These are phyloP conservation scores for Acropternis orthonyx DNA, from an alignment of 2,797 vertebrate species.

Conservation along the genomic window DNA sequence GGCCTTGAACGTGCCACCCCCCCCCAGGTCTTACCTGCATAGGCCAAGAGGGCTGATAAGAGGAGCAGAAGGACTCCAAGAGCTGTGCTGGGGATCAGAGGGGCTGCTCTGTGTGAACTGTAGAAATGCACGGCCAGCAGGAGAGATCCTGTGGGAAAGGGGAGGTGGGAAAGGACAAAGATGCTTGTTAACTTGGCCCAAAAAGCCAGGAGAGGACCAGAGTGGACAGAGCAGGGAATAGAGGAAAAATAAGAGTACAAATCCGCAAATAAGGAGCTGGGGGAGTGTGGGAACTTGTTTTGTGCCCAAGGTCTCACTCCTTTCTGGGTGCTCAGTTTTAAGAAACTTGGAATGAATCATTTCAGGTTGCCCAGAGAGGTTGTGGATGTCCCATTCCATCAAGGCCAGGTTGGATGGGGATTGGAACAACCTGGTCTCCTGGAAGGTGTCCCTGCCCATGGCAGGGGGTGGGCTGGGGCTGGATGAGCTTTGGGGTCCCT, in stretches of 20 bases:
- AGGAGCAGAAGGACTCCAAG: slow-evolving; percentile 83
- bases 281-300: background rate
- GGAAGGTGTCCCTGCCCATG: background rate
- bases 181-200: background rate
- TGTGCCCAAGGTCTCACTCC: background rate
- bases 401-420: background rate
- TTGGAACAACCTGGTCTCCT: background rate
- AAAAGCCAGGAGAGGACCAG: background rate
- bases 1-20: background rate
- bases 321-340: background rate
- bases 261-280: background rate
- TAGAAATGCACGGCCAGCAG: slow-evolving; percentile 83
- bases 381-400: background rate
- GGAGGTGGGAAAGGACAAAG: background rate
- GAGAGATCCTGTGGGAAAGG: slow-evolving; percentile 77
- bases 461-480: background rate
- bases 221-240: background rate
- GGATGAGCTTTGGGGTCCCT: background rate
- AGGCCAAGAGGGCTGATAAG: slow-evolving; percentile 76
- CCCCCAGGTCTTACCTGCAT: slow-evolving; percentile 76
- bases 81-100: slow-evolving; percentile 78
- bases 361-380: background rate
- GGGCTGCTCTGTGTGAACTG: slow-evolving; percentile 49
- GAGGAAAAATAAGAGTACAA: background rate
- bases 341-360: background rate